A percentile compares a stretch with the other conserved stretches of the same genome.
These are phyloP conservation scores for Tuberolachnus salignus DNA, from an alignment of 2,888 invertebrate genomes.

Conservation along the genomic window DNA sequence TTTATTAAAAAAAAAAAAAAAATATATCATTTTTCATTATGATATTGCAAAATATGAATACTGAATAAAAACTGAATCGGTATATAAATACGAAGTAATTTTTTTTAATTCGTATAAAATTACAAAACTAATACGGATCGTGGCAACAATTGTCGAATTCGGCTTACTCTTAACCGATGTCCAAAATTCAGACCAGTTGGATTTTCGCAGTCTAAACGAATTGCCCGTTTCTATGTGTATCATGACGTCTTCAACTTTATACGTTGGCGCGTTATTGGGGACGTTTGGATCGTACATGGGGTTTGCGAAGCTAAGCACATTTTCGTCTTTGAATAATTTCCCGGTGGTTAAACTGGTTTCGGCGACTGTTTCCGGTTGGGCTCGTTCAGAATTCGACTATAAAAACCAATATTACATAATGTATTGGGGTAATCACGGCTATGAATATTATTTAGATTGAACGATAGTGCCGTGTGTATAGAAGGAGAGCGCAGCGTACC, in stretches of 20 bases:
- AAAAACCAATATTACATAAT: conserved; percentile 3
- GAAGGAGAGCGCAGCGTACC: too few relatives aligned
- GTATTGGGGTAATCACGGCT: too few relatives aligned
- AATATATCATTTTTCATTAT: too few relatives aligned
- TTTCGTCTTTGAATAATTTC: conserved; percentile 63
- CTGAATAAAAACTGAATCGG: too few relatives aligned
- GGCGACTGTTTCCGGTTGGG: conserved; percentile 64
- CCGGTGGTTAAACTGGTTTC: conserved; percentile 75
- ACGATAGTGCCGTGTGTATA: too few relatives aligned
- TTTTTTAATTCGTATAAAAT: background rate
- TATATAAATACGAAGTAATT: background rate
- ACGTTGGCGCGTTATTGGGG: conserved; percentile 61
- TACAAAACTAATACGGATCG: background rate
- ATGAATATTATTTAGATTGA: too few relatives aligned
- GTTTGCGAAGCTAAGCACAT: conserved; percentile 79
- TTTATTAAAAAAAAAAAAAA: too few relatives aligned
- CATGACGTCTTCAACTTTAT: conserved; percentile 73
- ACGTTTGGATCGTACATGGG: conserved; percentile 81
- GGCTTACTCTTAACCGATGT: conserved; percentile 66
- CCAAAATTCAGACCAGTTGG: conserved; percentile 65
- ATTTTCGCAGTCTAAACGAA: conserved; percentile 60
- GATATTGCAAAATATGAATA: too few relatives aligned
- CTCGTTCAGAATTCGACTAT: conserved; percentile 57
- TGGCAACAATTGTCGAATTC: background rate
- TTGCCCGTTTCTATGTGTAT: conserved; percentile 62